Evolutionary conservation across 2,797 vertebrate species (phyloP).

Genomic region (Neosalanx taihuensis): DNA sequence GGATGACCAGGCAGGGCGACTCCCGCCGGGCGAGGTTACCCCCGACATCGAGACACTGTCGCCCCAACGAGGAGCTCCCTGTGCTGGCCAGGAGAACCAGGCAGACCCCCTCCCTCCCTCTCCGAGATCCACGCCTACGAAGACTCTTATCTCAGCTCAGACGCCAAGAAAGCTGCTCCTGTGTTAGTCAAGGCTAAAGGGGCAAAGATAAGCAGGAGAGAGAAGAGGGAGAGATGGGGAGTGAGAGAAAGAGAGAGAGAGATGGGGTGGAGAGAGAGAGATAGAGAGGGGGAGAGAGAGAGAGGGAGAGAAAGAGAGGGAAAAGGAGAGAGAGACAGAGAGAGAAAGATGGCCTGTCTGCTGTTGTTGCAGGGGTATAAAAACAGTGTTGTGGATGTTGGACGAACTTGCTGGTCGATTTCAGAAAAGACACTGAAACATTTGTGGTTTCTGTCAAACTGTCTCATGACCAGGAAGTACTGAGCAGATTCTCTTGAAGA

Average conservation of each 20-base stretch:
- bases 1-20: constrained; percentile 54
- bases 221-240: too few relatives aligned
- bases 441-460: constrained; percentile 7
- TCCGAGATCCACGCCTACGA: constrained; percentile 37
- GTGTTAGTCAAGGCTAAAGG: too few relatives aligned
- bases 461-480: background rate
- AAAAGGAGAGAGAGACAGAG: background rate
- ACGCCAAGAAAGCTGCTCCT: too few relatives aligned
- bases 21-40: constrained; percentile 68
- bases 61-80: too few relatives aligned
- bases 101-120: constrained; percentile 45
- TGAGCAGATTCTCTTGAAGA: too few relatives aligned
- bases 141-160: constrained; percentile 44
- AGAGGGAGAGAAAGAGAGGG: background rate
- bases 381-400: background rate
- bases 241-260: too few relatives aligned
- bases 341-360: background rate
- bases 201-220: too few relatives aligned
- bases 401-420: constrained; percentile 9
- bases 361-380: background rate
- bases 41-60: constrained; percentile 61
- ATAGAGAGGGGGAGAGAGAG: too few relatives aligned
- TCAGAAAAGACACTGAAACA: background rate
- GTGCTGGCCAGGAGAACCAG: constrained; percentile 37
- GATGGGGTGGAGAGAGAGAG: too few relatives aligned